Percentiles rank a stretch among this genome's conserved stretches.
phyloP scores from a whole-genome alignment of 2,888 invertebrate species.

The Andrena praecox region DNA sequence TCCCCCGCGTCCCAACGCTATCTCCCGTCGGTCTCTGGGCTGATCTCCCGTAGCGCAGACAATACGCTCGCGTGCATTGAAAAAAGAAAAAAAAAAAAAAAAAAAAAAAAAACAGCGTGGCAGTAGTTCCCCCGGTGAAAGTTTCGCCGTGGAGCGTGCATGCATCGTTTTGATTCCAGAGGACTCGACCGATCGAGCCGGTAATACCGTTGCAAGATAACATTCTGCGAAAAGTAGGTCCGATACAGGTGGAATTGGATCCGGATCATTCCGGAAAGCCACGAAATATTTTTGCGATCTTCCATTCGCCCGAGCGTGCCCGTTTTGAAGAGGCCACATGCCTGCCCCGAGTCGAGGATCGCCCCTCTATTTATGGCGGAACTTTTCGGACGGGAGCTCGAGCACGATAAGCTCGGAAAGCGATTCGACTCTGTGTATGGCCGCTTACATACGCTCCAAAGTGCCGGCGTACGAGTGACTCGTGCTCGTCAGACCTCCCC shows the following conservation, averaged over 20 bases:
- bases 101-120: background rate
- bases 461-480: constrained; percentile 32
- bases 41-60: background rate
- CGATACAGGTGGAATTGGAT: constrained; percentile 50
- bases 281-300: constrained; percentile 55
- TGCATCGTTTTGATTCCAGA: background rate
- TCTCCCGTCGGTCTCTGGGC: background rate
- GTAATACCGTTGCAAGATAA: constrained; percentile 50
- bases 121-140: background rate
- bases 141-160: background rate
- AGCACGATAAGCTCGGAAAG: constrained; percentile 56
- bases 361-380: constrained; percentile 58
- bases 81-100: background rate
- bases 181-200: background rate
- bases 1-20: background rate
- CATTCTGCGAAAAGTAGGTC: constrained; percentile 49
- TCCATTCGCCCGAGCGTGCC: constrained; percentile 38
- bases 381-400: constrained; percentile 49
- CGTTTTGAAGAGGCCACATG: background rate
- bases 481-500: constrained; percentile 26
- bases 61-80: too few relatives aligned
- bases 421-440: constrained; percentile 31
- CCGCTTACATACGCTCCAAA: constrained; percentile 42
- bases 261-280: constrained; percentile 50
- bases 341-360: constrained; percentile 8